Conservation (phyloP, 2,113 vertebrate species). For the Vidua chalybeata region DNA sequence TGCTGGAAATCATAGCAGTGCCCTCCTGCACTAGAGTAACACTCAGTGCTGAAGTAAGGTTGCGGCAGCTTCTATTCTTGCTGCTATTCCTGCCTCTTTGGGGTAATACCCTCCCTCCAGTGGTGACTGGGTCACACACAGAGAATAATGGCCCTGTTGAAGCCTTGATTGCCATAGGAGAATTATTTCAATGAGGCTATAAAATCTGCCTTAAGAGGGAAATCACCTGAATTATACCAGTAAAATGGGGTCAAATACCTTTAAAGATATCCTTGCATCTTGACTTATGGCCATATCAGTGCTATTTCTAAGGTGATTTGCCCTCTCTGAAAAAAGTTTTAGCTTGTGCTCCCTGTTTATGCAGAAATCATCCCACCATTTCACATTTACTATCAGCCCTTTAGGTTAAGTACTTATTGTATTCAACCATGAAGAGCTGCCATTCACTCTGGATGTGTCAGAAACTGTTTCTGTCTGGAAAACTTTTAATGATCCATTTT, state of each 20-base stretch:
- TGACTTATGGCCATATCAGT: not conserved
- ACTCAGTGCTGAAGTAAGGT: not conserved
- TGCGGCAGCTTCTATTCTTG: not conserved
- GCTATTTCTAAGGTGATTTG: not conserved
- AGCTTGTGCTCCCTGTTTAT: not conserved
- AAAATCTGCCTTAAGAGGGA: not conserved
- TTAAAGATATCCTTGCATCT: not conserved
- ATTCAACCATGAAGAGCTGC: not conserved
- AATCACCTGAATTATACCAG: not conserved
- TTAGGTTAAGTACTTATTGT: not conserved
- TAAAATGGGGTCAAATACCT: not conserved
- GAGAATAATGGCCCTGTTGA: not conserved
- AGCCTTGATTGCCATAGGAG: not conserved
- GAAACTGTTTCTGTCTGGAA: not conserved
- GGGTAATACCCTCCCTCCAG: not conserved
- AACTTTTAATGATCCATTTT: not conserved
- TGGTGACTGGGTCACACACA: not conserved
- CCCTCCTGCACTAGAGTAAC: not conserved
- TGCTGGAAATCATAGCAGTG: not conserved
- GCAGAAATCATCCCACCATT: not conserved
- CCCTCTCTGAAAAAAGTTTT: not conserved
- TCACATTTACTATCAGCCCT: not conserved
- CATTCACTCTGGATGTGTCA: not conserved
- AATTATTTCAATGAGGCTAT: not conserved
- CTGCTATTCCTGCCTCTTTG: not conserved